Conservation (phyloP, 2,113 vertebrate genomes). For the Ondatra zibethicus region DNA sequence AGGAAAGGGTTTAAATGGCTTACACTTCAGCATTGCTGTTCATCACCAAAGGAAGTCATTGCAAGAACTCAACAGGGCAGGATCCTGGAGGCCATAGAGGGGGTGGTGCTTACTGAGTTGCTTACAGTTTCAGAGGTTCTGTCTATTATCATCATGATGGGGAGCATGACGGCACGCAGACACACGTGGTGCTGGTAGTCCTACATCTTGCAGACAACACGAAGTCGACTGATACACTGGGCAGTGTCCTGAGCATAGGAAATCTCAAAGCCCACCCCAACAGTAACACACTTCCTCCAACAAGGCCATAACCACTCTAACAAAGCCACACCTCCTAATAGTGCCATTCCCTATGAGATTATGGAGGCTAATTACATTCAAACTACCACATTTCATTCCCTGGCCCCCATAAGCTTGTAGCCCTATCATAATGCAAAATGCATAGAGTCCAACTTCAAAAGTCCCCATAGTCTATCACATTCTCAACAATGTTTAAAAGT, state of each 20-base stretch:
- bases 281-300: not conserved
- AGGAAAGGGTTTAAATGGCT: not conserved
- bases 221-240: not conserved
- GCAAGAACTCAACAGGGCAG: not conserved
- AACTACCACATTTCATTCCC: not conserved
- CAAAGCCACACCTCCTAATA: not conserved
- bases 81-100: not conserved
- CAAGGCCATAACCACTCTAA: not conserved
- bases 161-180: not conserved
- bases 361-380: not conserved
- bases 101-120: not conserved
- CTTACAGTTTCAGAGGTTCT: not conserved
- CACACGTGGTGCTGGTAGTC: not conserved
- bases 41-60: not conserved
- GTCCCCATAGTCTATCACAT: not conserved
- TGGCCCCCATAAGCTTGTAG: not conserved
- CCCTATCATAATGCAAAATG: not conserved
- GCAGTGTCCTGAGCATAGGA: not conserved
- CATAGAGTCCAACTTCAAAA: not conserved
- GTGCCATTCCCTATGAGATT: not conserved
- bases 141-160: not conserved
- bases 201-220: not conserved
- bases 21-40: not conserved
- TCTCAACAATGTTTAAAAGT: not conserved
- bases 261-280: not conserved